Evolutionary conservation across 30 jellyfish, hydroid and myxozoan species (phyloP), one percentile per base, ranked within the genome.

Genomic region (Chironex yamaguchii): DNA sequence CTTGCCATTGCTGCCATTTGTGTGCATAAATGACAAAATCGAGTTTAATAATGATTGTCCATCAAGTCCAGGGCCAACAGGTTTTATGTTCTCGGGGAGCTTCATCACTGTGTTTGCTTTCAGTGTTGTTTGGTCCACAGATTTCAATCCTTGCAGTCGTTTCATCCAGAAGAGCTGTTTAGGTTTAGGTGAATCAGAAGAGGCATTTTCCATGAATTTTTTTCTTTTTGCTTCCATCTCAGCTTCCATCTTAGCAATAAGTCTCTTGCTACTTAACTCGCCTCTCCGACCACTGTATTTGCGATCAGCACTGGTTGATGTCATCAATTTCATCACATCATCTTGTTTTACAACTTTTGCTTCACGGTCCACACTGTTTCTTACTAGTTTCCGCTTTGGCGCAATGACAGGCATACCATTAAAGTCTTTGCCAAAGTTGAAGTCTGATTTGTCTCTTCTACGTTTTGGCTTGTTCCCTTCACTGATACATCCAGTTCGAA

Each of bases 91-190:
- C 30, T 81, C 79, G 27, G 79, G 90, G 65, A 93, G 29, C 48
- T 87, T 65, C 14, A 92, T 49, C 0, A 83, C 87, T 53, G 76
- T 70, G 2, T 79, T 31, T 24, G 92, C 74, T 72, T 65, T 77
- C 67, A 62, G 69, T 25, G 96, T 93, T 36, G 68, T 80, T 31
- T 70, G 42, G 29, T 82, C 69, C 2, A 87, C 96, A 52, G 98
- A 71, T 28, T 76, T 76, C 65, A 93, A 42, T 23, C 95, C 95
- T 53, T 93, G 98, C 9, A 93, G 70, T 33, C 98, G 90, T 49
- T 87, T 89, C 67, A 85, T 95, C 98, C 98, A 93, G 42, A 93
- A 93, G 64, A 93, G 62, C 63, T 93, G 98, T 67, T 84, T 93
- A 22, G 98, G 98, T 67, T 79, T 92, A 67, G 87, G 35, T 2